Percentiles rank a stretch among this genome's conserved stretches.
These are phyloP conservation scores for Burhinus bistriatus DNA, from an alignment of 2,113 vertebrate species.

Conservation along the genomic window DNA sequence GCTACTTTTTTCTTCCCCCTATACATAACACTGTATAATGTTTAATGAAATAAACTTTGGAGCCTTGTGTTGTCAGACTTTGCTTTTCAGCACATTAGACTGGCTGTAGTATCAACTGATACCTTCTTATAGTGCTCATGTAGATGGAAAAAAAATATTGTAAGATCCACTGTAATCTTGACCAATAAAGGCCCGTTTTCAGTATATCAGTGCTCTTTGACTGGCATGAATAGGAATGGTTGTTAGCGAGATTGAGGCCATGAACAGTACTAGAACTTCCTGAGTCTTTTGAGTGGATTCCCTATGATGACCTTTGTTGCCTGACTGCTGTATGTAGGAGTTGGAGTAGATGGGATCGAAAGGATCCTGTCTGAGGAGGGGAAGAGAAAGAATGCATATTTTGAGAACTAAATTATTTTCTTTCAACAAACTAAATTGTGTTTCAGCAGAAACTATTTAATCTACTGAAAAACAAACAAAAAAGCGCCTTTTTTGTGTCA, in stretches of 20 bases:
- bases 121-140: background rate
- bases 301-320: background rate
- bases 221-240: background rate
- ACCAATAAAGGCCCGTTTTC: background rate
- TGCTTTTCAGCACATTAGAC: background rate
- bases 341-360: background rate
- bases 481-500: background rate
- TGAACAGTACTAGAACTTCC: background rate
- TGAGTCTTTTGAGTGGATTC: background rate
- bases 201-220: background rate
- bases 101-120: background rate
- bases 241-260: background rate
- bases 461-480: background rate
- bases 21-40: background rate
- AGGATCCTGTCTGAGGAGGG: background rate
- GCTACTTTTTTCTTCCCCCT: background rate
- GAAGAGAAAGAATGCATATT: background rate
- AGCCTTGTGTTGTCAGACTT: background rate
- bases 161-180: background rate
- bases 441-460: background rate
- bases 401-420: background rate
- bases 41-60: background rate
- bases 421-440: background rate
- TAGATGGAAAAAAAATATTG: background rate
- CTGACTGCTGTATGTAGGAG: background rate